A percentile compares a stretch with the other conserved stretches of the same genome.
Evolutionary conservation across 2,113 vertebrate species (phyloP).

Genomic region (Nycticebus coucang): DNA sequence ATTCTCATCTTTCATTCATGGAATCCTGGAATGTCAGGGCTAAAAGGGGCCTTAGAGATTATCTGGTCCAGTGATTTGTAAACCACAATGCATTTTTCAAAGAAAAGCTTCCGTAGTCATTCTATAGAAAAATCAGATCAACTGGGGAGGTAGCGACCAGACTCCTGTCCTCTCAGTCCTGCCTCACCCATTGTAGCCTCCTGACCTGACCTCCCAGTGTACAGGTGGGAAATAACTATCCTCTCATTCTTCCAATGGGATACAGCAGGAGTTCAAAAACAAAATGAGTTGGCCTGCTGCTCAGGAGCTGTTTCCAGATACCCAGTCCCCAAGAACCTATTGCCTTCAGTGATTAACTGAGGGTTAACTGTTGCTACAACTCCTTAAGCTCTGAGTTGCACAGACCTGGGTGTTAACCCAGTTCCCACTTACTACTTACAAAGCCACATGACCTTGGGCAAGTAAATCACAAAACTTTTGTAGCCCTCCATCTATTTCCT

Average conservation of each 20-base stretch:
- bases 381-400: background rate
- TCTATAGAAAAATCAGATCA: background rate
- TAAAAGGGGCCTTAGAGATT: background rate
- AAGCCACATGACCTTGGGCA: background rate
- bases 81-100: slow-evolving; percentile 20
- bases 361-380: background rate
- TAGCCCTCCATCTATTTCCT: background rate
- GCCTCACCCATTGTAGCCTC: rapidly evolving
- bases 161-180: background rate
- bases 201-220: background rate
- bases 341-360: background rate
- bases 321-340: background rate
- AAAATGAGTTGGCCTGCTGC: background rate
- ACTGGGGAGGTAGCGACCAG: background rate
- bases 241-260: background rate
- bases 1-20: background rate
- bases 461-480: background rate
- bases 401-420: background rate
- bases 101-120: background rate
- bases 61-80: background rate
- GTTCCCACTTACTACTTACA: background rate
- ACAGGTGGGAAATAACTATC: background rate
- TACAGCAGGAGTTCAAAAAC: background rate
- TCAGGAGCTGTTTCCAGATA: background rate
- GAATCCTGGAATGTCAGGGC: background rate